Base-by-base conservation (phyloP, 2,113 vertebrate genomes). In the Phylloscopus trochiloides region DNA sequence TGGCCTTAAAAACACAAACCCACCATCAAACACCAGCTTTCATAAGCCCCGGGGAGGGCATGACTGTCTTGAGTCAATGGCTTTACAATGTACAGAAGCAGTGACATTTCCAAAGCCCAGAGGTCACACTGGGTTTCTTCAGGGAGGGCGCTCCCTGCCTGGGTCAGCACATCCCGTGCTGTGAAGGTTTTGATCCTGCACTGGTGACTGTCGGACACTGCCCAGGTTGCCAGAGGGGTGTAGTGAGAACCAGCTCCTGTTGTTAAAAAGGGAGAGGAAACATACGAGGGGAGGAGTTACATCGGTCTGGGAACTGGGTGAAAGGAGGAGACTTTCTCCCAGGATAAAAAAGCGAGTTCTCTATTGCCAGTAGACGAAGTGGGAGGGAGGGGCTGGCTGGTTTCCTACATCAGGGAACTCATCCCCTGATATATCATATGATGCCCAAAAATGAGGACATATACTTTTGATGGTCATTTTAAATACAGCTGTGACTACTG, bases 201-300 rank as follows among this genome's bases (percentile, higher is more conserved):
- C 6, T 42, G 13, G 13, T 3, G 3, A 8, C 3, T 6, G 42
- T 2, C 2, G 0, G n/a, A n/a, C 20, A 9, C 26, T 40, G 57
- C 74, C 13, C 38, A 2, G 13, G 40, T 9, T 3, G 0, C 12
- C 38, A 7, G 54, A 26, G 58, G 19, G 17, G 9, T 4, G 12
- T 1, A 5, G 1, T 4, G 31, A 87, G 52, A 72, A 34, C 4
- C 26, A 5, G 28, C 42, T 62, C 15, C 55, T 28, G 3, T 17
- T 25, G 31, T 20, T 7, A 18, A 15, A 74, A 72, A 21, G 1
- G 5, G 17, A 32, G 10, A 62, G 34, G 40, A 57, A n/a, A 15
- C 3, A 6, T 10, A 22, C 10, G 2, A 31, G 18, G 20, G 15
- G 48, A 28, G 8, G 48, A 28, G 8, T 14, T 68, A 7, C 7